Evolutionary conservation across 2,113 vertebrate species (phyloP), one percentile per base, ranked within the genome.

Genomic region (Gallinago jamesoni): DNA sequence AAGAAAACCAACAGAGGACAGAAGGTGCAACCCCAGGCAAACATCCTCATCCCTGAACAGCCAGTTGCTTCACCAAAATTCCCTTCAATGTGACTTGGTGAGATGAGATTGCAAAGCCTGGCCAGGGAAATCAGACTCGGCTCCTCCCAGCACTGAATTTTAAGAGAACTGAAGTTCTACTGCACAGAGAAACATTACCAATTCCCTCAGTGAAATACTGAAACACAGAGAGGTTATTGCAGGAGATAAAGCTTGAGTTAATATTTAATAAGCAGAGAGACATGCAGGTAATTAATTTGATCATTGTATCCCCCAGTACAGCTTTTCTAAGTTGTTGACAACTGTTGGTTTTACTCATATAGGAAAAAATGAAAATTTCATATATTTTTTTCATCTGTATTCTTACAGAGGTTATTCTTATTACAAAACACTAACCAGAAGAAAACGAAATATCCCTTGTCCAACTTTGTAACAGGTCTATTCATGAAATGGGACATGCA

Each of bases 11-110:
- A 9, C 52, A 25, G n/a, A 68, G 62, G 47, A 15, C 12, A 68
- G 50, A 75, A 30, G 68, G 23, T 10, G 21, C 1, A 1, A 39
- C 25, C 12, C 4, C n/a, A 4, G 1, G 16, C 5, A 25, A 57
- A 7, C 4, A 4, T 16, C 33, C 2, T 1, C 25, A 2, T 10
- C 67, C 20, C 41, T 0, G 1, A 5, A 24, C 3, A 4, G 22
- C 11, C 3, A 0, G 21, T 14, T 11, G 24, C 39, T 31, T 50
- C 25, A 6, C 52, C 70, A 55, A 37, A 25, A 24, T 41, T 43
- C 59, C 66, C 72, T 25, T 33, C 64, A 30, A 7, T 41, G 8
- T 0, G 1, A 3, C 0, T 6, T 3, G 1, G 47, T 18, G 41
- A 30, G 64, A 47, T 0, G 4, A 33, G 39, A 7, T 2, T 18